Base-by-base conservation (phyloP, 2,888 invertebrate genomes). In the Crossocerus cetratus region DNA sequence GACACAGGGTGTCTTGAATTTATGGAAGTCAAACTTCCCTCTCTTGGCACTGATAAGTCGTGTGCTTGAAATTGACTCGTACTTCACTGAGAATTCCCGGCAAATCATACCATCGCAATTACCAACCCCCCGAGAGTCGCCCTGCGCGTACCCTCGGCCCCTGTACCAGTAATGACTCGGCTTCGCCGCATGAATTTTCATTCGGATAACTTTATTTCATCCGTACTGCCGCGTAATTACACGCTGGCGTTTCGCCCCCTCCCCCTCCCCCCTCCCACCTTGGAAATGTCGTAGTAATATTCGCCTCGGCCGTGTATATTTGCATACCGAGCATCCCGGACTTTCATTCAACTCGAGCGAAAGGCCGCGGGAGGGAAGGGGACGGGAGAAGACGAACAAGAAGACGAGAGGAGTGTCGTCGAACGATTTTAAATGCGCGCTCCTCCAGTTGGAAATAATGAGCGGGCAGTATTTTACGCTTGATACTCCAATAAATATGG, bases 1-100 rank as follows among this genome's bases (percentile, higher is more conserved):
- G 54, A 60, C 72, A 79, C 62, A 60, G 79, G 76, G 74, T 80
- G 77, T 74, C 69, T 45, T 68, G 69, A 53, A 65, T 66, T 65
- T 3, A 58, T 32, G 32, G 32, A 32, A 32, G 32, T 32, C 32
- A 32, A 32, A 32, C 32, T 32, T 32, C 32, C 32, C 32, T 32
- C 32, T 32, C 32, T 32, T 1, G n/a, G n/a, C 32, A 8, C 32
- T 32, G 32, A 32, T 32, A 32, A 32, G 32, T 4, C 32, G 49
- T 49, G 49, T 49, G 49, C 49, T 49, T 49, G 14, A n/a, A 32
- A 49, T 49, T 49, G 49, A 16, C 16, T 16, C 16, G n/a, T 5
- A 11, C 49, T 14, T 49, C 16, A 49, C 14, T 49, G 8, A 14
- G 16, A 32, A 49, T 49, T 16, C 16, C 13, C 14, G 14, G 16